Base-by-base conservation (phyloP, 2,888 invertebrate species). In the Lysandra bellargus region DNA sequence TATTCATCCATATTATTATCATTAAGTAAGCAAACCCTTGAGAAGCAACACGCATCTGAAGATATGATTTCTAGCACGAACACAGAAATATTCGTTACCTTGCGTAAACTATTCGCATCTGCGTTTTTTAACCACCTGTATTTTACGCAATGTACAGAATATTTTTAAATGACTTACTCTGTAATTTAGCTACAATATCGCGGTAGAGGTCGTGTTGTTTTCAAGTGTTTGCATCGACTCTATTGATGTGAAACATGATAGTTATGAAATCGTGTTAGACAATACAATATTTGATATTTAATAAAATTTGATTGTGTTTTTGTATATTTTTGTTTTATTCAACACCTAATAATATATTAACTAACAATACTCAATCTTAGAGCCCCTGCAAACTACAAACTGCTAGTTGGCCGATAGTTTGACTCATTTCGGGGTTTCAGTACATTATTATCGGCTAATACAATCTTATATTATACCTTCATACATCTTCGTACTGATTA, bases 231-330 rank as follows among this genome's bases (percentile, higher is more conserved):
- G 69, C 17, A 37, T 69, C 69, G 91, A 89, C 88, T 89, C 87
- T 92, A 92, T 94, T 93, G 92, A 92, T 93, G 92, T 93, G 92
- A 92, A 93, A 92, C 92, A 93, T 93, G 91, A 92, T 92, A 93
- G 91, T 89, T 93, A 94, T 93, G 92, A 91, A 91, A 92, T 94
- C 93, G 94, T 94, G 94, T 94, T 94, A 94, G 94, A 94, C 94
- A 94, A 94, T 94, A 94, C 94, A 93, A 90, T 94, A 94, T 94
- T 94, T 94, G 93, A 94, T 94, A 94, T 94, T 92, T 91, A 94
- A 93, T 92, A 93, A 93, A 93, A 94, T 92, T 93, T 93, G 93
- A 94, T 93, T 93, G 94, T 94, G 94, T 94, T 94, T 93, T 93
- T 91, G 88, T 91, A 92, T 23, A 81, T 79, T 53, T 78, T 82